phyloP scores from a whole-genome alignment of 2,888 invertebrate genomes.

The Macrostomum cliftonense region DNA sequence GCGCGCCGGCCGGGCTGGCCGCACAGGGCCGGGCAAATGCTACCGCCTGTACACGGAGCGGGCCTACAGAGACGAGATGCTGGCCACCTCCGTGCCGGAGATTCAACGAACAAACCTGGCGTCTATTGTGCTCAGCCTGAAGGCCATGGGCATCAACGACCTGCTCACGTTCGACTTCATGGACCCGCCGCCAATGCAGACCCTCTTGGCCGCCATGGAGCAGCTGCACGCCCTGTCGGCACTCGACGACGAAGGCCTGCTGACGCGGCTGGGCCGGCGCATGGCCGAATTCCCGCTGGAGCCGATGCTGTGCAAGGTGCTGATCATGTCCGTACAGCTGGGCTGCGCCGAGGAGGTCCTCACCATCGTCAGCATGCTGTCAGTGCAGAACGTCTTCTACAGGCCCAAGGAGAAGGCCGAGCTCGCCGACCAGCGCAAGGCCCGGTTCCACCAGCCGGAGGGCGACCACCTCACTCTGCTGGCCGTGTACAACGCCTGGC shows the following conservation, averaged over 20 bases:
- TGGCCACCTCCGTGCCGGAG: slow-evolving; percentile 85
- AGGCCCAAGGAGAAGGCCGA: slow-evolving; percentile 60
- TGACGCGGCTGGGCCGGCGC: slow-evolving; percentile 49
- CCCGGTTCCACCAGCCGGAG: slow-evolving; percentile 94
- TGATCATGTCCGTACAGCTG: slow-evolving; percentile 93
- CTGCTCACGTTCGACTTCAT: slow-evolving; percentile 95
- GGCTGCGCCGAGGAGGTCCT: slow-evolving; percentile 93
- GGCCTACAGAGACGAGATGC: slow-evolving; percentile 94
- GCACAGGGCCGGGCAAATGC: slow-evolving; percentile 90
- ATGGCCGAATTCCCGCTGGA: slow-evolving; percentile 99
- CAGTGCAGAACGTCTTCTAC: slow-evolving; percentile 94
- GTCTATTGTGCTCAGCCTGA: slow-evolving; percentile 77
- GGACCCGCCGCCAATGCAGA: slow-evolving; percentile 96
- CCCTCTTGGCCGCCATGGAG: slow-evolving; percentile 87
- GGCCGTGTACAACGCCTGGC: slow-evolving; percentile 87
- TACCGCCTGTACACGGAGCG: slow-evolving; percentile 92
- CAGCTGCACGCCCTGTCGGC: slow-evolving; percentile 88
- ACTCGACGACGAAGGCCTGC: slow-evolving; percentile 55
- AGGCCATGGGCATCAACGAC: slow-evolving; percentile 99
- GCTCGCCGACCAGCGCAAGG: slow-evolving; percentile 90
- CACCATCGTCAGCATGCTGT: slow-evolving; percentile 94
- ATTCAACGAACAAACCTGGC: slow-evolving; percentile 95
- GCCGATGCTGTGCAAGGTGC: slow-evolving; percentile 88
- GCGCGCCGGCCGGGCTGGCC: slow-evolving; percentile 79
- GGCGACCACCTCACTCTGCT: slow-evolving; percentile 51